Evolutionary conservation across 2,113 vertebrate genomes (phyloP).

Genomic region (Origma solitaria): DNA sequence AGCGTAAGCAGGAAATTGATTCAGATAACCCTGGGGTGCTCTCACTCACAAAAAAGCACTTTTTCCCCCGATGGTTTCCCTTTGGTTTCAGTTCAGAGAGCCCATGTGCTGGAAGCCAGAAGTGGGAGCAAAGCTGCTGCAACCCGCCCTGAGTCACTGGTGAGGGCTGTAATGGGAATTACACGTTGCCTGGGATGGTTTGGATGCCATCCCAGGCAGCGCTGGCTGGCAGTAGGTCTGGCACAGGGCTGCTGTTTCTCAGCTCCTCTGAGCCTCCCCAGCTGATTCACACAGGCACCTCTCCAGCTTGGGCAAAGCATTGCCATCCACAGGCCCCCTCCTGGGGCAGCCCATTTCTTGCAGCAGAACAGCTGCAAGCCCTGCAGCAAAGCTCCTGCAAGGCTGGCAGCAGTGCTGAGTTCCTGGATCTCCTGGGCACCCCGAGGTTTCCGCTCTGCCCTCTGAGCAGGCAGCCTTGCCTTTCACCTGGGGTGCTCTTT

Average conservation of each 20-base stretch:
- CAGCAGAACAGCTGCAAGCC: not conserved
- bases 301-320: not conserved
- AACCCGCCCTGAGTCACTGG: not conserved
- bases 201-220: accelerated
- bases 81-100: not conserved
- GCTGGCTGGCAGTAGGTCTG: not conserved
- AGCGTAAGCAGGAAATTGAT: slow-evolving; percentile 41
- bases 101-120: not conserved
- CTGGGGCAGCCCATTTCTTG: not conserved
- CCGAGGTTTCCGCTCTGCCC: not conserved
- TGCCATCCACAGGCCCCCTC: not conserved
- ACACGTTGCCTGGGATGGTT: not conserved
- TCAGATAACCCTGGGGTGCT: not conserved
- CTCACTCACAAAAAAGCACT: not conserved
- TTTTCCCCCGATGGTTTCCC: not conserved
- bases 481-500: not conserved
- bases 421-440: not conserved
- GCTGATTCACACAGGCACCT: not conserved
- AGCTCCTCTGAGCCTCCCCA: not conserved
- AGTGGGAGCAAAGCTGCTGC: not conserved
- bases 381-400: not conserved
- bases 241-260: not conserved
- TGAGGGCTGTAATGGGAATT: not conserved
- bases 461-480: not conserved
- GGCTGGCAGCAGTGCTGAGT: not conserved